A percentile compares a stretch with the other conserved stretches of the same genome.
Evolutionary conservation across 2,113 vertebrate genomes (phyloP).

Genomic region (Furnarius figulus): DNA sequence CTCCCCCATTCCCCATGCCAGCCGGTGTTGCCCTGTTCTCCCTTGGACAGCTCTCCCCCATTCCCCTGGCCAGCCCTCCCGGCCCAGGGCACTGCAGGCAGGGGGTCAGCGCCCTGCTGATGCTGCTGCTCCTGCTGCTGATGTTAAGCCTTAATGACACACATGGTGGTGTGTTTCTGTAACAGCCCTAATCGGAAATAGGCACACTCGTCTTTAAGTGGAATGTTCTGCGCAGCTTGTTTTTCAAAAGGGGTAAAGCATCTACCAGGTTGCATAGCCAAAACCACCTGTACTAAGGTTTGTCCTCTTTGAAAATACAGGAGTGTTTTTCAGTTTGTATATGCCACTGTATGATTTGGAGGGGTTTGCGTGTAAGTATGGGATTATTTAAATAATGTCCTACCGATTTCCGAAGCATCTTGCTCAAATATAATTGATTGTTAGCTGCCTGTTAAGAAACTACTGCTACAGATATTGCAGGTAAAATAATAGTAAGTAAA

Average conservation of each 20-base stretch:
- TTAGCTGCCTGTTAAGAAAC: background rate
- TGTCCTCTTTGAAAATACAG: background rate
- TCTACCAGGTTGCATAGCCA: rapidly evolving
- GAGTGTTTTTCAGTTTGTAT: background rate
- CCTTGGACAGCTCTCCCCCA: rapidly evolving
- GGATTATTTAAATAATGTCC: background rate
- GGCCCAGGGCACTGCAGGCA: rapidly evolving
- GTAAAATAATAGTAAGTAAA: background rate
- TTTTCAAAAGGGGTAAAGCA: background rate
- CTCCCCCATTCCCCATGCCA: too few relatives aligned
- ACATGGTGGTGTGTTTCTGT: rapidly evolving
- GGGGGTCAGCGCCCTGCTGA: background rate
- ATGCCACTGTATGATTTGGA: background rate
- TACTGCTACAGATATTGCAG: background rate
- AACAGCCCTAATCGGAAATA: background rate
- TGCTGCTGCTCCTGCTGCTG: background rate
- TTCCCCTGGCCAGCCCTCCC: background rate
- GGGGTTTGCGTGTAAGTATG: rapidly evolving
- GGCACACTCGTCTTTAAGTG: rapidly evolving
- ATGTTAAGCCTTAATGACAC: rapidly evolving
- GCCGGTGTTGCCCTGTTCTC: too few relatives aligned
- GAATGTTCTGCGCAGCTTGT: background rate
- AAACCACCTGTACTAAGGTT: background rate
- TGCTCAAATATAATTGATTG: background rate
- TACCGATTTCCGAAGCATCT: background rate